These are phyloP conservation scores for Rhizomys pruinosus DNA, from an alignment of 2,113 vertebrate species.

Conservation along the genomic window DNA sequence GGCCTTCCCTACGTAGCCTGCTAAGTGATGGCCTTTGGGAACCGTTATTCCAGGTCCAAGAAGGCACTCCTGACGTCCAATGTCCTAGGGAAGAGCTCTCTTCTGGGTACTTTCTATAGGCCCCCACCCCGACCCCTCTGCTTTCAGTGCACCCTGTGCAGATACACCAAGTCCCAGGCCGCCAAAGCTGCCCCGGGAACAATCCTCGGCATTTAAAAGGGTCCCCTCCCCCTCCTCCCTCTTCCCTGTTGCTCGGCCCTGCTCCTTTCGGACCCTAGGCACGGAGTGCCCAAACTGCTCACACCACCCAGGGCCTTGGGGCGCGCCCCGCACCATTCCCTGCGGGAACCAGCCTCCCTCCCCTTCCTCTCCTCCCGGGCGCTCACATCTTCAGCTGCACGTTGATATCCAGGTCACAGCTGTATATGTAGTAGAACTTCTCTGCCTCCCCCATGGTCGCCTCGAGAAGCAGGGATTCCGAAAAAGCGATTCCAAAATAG, in stretches of 20 bases:
- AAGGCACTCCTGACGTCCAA: neutral
- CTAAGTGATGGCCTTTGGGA: neutral
- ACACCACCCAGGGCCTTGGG: rapidly evolving
- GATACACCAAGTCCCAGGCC: too few species aligned
- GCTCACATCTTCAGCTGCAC: slow-evolving; percentile 99
- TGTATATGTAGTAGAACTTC: slow-evolving; percentile 96
- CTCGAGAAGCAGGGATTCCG: rapidly evolving
- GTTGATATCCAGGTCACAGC: slow-evolving; percentile 97
- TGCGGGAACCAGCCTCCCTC: neutral
- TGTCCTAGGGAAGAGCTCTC: neutral
- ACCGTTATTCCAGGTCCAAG: neutral
- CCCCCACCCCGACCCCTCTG: neutral
- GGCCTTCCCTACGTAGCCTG: neutral
- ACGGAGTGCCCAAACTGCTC: too few species aligned
- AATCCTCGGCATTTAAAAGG: too few species aligned
- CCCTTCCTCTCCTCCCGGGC: neutral
- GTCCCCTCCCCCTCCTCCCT: too few species aligned
- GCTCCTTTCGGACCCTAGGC: too few species aligned
- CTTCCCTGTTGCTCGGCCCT: too few species aligned
- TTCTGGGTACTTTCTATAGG: neutral
- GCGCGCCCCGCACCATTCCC: neutral
- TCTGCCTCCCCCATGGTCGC: slow-evolving; percentile 90
- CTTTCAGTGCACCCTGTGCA: neutral
- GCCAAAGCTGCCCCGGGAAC: too few species aligned
- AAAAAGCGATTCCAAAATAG: too few species aligned